Evolutionary conservation across 2,888 invertebrate species (phyloP), one percentile per base, ranked within the genome.

Genomic region (Papilio demoleus): DNA sequence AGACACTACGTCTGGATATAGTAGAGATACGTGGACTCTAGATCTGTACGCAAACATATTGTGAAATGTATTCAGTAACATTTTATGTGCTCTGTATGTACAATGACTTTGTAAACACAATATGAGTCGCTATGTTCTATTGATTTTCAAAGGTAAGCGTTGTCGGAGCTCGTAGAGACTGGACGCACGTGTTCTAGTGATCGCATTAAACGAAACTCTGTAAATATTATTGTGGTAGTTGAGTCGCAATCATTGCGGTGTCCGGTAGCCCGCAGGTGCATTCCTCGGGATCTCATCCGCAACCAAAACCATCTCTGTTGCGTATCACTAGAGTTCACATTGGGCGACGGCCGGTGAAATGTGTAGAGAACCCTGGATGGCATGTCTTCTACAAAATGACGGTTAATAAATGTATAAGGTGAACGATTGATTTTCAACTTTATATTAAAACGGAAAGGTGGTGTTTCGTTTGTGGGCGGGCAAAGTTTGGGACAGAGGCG

Each of bases 321-420:
- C 82, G 64, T 63, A 62, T 71, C 66, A 70, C 72, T 86, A 89
- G 73, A 83, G 88, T 83, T 77, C 77, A 88, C 73, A 80, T 74
- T 83, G 70, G 73, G 40, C 76, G 78, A 76, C 78, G 78, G 81
- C 81, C 80, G 77, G 80, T 77, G 82, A 85, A 87, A 88, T 85
- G 88, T 89, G 84, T 85, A 84, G 83, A 84, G 87, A 88, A 84
- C 88, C 85, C 88, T 87, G 87, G 82, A 85, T 82, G 87, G 87
- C 86, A 87, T 86, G 84, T 84, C 84, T 84, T 83, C 83, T 85
- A 88, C 85, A 82, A 88, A 88, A 87, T 87, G 88, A 85, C 84
- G 83, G 83, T 81, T 83, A 79, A 77, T 77, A 73, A 64, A 70
- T 59, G 11, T 5, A 17, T 45, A 58, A 38, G 34, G 34, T 4